phyloP scores from a whole-genome alignment of 2,113 vertebrate genomes.

The Mustela lutreola region DNA sequence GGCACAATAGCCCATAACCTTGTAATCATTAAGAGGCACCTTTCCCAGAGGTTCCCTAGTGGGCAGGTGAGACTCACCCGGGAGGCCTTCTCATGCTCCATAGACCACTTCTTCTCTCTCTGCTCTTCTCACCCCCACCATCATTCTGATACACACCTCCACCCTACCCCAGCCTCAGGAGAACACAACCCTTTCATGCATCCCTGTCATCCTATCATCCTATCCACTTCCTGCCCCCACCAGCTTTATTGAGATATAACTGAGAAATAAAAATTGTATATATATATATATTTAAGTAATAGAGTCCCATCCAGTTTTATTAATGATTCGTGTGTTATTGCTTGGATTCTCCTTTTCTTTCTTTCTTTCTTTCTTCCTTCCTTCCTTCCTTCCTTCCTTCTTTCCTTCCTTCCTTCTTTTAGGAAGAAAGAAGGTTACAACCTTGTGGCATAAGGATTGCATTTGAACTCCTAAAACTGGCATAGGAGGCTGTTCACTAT shows the following conservation, averaged over 20 bases:
- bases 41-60: too few species aligned
- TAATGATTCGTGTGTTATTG: background rate
- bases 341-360: too few species aligned
- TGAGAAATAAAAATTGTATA: background rate
- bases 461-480: background rate
- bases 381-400: too few species aligned
- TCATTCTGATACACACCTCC: accelerated
- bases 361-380: too few species aligned
- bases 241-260: background rate
- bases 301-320: background rate
- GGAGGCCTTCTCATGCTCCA: too few species aligned
- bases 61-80: accelerated
- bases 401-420: background rate
- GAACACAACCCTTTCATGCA: accelerated
- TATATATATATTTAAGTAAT: background rate
- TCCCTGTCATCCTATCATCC: too few species aligned
- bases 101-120: accelerated
- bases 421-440: background rate
- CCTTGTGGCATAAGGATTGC: background rate
- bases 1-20: accelerated
- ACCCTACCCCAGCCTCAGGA: accelerated
- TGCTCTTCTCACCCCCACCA: too few species aligned
- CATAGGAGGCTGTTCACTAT: background rate
- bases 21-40: accelerated
- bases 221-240: too few species aligned